Evolutionary conservation across 2,888 invertebrate species (phyloP), one percentile per base, ranked within the genome.

Genomic region (Cheilosia pagana): DNA sequence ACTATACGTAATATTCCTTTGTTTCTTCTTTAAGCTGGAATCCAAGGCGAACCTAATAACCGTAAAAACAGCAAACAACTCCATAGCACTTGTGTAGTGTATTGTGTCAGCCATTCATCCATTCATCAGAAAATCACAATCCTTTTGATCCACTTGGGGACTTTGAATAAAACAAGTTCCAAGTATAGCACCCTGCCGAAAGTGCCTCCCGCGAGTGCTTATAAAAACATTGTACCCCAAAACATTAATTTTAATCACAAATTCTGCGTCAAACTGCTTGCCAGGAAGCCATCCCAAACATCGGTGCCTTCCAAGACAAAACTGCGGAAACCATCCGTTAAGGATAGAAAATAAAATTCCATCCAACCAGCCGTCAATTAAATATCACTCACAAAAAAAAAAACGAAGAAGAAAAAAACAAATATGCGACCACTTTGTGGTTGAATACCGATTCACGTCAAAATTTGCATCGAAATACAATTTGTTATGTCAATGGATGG

Each of bases 391-490:
- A 59, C 48, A 60, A 43, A 65, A 53, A 50, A 35, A 21, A 35
- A 57, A 31, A 35, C 19, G 21, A 41, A 16, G 25, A 35, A 31
- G 14, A 35, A 59, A 35, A 25, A 19, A 25, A 35, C 14, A 39
- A 31, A 23, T 53, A 62, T 35, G 23, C 39, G 57, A 45, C 43
- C 62, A 68, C 60, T 68, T 39, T 52, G 35, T 31, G 25, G 41
- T 50, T 35, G 55, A 50, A 68, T 43, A 75, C 45, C 55, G 35
- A 55, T 63, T 62, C 62, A 28, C 41, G 41, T n/a, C 16, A 43
- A 77, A 81, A 86, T 86, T 86, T 86, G 81, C 86, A 86, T 86
- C 62, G 62, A 77, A 86, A 86, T 55, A 62, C 79, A 72, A 86
- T 86, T 86, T 81, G 67, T 81, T 81, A 86, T 35, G 76, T 68